Evolutionary conservation across 2,797 vertebrate species (phyloP).

Genomic region (Salarias fasciatus): DNA sequence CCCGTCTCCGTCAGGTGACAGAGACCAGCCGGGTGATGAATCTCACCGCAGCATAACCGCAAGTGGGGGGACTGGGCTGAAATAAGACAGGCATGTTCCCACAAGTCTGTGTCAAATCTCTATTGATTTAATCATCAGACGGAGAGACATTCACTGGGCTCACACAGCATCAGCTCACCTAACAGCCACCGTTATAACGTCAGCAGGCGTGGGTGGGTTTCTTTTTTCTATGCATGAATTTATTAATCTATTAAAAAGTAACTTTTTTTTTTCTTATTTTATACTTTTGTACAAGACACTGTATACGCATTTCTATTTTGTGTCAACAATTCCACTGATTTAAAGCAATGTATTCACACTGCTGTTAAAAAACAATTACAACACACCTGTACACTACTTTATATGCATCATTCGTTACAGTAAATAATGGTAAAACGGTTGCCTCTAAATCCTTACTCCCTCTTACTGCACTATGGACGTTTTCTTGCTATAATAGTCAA

Average conservation of each 20-base stretch:
- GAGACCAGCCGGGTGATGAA: constrained; percentile 92
- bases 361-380: no score
- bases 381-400: neutral
- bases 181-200: constrained; percentile 29
- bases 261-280: no score
- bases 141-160: constrained; percentile 92
- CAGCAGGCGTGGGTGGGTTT: neutral
- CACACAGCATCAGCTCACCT: constrained; percentile 86
- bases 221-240: neutral
- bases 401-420: neutral
- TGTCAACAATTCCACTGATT: neutral
- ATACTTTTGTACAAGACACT: no score
- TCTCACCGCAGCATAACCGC: constrained; percentile 78
- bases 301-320: neutral
- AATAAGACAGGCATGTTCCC: constrained; percentile 94
- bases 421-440: neutral
- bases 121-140: constrained; percentile 98
- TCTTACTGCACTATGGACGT: no score
- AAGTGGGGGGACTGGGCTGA: constrained; percentile 91
- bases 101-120: constrained; percentile 95
- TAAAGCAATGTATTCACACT: neutral
- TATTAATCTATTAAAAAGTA: neutral
- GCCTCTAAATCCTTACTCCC: neutral
- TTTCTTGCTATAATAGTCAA: no score
- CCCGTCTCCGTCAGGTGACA: constrained; percentile 94